Conservation (phyloP, 2,797 vertebrate species). For the Sus cebifrons region DNA sequence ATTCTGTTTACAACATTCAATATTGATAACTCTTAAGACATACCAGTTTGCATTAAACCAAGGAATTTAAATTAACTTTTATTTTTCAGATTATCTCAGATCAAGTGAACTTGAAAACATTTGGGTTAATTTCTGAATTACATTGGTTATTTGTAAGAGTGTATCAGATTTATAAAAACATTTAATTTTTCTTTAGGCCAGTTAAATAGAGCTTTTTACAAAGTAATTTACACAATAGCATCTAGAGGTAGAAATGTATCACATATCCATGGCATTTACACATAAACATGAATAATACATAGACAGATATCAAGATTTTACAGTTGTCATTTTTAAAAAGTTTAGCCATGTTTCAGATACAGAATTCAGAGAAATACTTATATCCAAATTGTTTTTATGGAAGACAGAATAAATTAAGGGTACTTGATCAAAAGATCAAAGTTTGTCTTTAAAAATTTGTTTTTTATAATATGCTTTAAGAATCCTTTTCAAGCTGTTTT, state of each 20-base stretch:
- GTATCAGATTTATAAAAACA: not conserved
- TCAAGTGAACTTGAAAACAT: not conserved
- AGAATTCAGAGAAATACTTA: not conserved
- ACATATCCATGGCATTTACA: not conserved
- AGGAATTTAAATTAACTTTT: not conserved
- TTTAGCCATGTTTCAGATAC: not conserved
- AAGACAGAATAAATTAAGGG: not conserved
- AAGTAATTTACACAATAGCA: not conserved
- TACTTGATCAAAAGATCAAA: not conserved
- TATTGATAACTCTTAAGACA: not conserved
- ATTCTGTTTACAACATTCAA: not conserved
- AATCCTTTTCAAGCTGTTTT: not conserved
- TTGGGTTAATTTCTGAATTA: not conserved
- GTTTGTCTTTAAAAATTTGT: not conserved
- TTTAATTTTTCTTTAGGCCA: not conserved
- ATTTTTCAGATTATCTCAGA: not conserved
- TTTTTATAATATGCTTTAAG: not conserved
- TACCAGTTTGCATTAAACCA: not conserved
- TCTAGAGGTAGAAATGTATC: not conserved
- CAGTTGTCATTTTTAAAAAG: not conserved
- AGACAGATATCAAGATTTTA: not conserved
- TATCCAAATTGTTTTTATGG: not conserved
- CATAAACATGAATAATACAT: not conserved
- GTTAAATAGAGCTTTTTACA: not conserved
- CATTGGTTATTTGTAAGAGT: not conserved